Base-by-base conservation (phyloP, 2,888 invertebrate species). In the Caenorhabditis sp. region DNA sequence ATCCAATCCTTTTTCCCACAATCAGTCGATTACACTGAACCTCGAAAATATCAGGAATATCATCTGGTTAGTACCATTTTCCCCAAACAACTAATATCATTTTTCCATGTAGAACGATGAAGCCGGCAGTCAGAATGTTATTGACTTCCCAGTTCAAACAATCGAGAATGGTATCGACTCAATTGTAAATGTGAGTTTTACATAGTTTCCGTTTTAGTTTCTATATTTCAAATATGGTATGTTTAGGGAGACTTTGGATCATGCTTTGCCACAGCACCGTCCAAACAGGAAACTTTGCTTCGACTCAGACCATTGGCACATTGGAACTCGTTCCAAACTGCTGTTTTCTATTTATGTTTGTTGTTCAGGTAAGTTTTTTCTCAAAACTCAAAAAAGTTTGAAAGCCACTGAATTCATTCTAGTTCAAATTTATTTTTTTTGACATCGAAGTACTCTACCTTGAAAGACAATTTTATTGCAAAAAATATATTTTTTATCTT, bases 1-100 rank as follows among this genome's bases (percentile, higher is more conserved):
- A 74, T 83, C 59, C 83, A 83, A 63, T 56, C 63, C 25, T 59
- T 71, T n/a, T 82, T 76, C 43, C 76, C 80, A 20, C 4, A 23
- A 43, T 53, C 67, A 14, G 26, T 25, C 36, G 17, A 12, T 21
- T 27, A 26, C 26, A 1, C 5, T 8, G 17, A 56, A 20, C 52
- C 23, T 8, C 52, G 52, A n/a, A 52, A 52, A 52, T 52, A 52
- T 52, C 52, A 52, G 21, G 23, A 20, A 52, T n/a, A 20, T 23
- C 52, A 52, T 43, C 14, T 14, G 17, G 43, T 43, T 43, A 12
- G 43, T 43, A 10, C 17, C 12, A 12, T 10, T 43, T 43, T 43
- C 17, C 17, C 14, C 21, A 52, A 52, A 4, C 20, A 8, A 20
- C 8, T 21, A 7, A 4, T 52, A n/a, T 21, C 3, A 52, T 21